Evolutionary conservation across 2,113 vertebrate species (phyloP).

Genomic region (Carlito syrichta): DNA sequence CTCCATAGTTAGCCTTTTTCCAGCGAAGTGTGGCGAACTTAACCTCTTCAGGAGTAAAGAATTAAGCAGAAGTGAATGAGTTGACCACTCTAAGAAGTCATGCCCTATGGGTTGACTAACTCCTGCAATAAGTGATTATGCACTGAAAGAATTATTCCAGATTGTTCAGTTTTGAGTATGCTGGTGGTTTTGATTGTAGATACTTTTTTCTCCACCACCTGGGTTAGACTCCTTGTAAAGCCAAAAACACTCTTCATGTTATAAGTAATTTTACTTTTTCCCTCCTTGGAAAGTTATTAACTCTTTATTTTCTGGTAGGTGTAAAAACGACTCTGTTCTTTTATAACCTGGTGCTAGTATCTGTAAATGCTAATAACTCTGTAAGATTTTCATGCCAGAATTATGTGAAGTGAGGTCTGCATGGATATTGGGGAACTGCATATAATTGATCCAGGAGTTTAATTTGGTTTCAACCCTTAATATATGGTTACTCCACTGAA

Average conservation of each 20-base stretch:
- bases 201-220: background rate
- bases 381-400: constrained; percentile 27
- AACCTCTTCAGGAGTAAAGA: background rate
- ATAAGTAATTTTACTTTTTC: background rate
- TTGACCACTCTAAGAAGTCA: background rate
- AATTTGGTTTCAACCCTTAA: constrained; percentile 53
- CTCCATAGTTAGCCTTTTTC: background rate
- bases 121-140: background rate
- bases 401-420: background rate
- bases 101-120: background rate
- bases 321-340: constrained; percentile 14
- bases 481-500: constrained; percentile 65
- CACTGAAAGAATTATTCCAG: background rate
- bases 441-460: constrained; percentile 50
- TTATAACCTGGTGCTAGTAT: constrained; percentile 10
- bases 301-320: background rate
- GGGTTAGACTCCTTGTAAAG: background rate
- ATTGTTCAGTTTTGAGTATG: background rate
- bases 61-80: constrained; percentile 3
- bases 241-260: background rate
- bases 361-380: constrained; percentile 11
- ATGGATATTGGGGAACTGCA: background rate
- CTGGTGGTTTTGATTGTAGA: constrained; percentile 11
- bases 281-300: constrained; percentile 26
- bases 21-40: background rate